These are phyloP conservation scores for Indicator indicator DNA, from an alignment of 2,113 vertebrate species.

Conservation along the genomic window DNA sequence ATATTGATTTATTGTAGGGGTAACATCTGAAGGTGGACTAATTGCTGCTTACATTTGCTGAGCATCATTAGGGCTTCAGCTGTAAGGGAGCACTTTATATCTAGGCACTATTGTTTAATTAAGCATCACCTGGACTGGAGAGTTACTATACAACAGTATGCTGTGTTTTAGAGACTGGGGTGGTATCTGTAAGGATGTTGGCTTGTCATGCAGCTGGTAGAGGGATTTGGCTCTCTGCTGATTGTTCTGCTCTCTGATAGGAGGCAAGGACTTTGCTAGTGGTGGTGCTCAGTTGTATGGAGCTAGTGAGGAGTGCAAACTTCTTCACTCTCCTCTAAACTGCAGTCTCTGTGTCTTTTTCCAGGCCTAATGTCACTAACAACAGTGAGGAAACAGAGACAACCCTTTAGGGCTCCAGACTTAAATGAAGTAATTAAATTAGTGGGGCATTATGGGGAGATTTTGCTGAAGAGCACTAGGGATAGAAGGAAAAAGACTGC, in stretches of 20 bases:
- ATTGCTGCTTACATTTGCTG: constrained; percentile 11
- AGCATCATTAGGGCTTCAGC: not conserved
- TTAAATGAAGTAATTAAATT: not conserved
- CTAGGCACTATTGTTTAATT: not conserved
- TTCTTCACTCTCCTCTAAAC: not conserved
- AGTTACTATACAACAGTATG: not conserved
- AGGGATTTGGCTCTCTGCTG: not conserved
- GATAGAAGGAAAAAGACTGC: not conserved
- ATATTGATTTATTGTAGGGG: not conserved
- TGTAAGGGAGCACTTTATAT: not conserved
- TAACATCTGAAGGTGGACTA: constrained; percentile 10
- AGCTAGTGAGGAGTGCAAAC: not conserved
- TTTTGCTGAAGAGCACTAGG: not conserved
- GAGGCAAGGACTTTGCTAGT: not conserved
- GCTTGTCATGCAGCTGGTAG: not conserved
- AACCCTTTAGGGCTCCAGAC: not conserved
- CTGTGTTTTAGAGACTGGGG: not conserved
- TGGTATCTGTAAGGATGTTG: not conserved
- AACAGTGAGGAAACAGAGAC: not conserved
- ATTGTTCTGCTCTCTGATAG: fast-evolving
- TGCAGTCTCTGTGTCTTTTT: not conserved
- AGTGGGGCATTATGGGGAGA: not conserved
- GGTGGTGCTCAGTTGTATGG: not conserved
- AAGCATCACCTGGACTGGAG: not conserved
- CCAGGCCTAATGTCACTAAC: not conserved